Percentiles rank a stretch among this genome's conserved stretches.
phyloP scores from a whole-genome alignment of 2,797 vertebrate genomes.

The Pantherophis vulpinus region DNA sequence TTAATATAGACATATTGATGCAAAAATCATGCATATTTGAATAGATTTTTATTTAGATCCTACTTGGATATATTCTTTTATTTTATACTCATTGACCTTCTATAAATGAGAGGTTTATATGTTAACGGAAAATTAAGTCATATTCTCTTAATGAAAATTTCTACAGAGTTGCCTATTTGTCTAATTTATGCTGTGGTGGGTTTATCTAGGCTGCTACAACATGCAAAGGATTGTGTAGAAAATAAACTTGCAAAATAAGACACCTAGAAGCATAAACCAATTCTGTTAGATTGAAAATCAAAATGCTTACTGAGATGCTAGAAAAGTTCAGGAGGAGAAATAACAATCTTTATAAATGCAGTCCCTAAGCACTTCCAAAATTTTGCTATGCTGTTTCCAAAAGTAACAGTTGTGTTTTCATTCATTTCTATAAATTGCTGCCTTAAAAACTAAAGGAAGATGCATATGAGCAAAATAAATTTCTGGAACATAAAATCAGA shows the following conservation, averaged over 20 bases:
- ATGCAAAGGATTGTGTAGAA: constrained; percentile 58
- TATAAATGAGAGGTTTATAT: background rate
- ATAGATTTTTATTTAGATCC: constrained; percentile 62
- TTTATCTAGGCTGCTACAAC: constrained; percentile 52
- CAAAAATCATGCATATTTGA: constrained; percentile 46
- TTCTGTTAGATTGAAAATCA: constrained; percentile 6
- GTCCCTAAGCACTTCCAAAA: background rate
- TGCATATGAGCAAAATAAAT: constrained; percentile 4
- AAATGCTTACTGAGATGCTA: background rate
- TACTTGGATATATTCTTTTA: constrained; percentile 63
- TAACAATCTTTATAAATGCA: constrained; percentile 10
- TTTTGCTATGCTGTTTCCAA: background rate
- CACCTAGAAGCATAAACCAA: constrained; percentile 38
- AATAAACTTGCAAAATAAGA: constrained; percentile 52
- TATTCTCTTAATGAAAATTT: constrained; percentile 59
- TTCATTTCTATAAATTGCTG: background rate
- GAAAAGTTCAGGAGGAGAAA: background rate
- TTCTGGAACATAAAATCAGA: constrained; percentile 8
- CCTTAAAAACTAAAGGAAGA: constrained; percentile 1
- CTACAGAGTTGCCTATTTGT: constrained; percentile 59
- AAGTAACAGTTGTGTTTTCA: background rate
- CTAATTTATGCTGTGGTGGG: constrained; percentile 70
- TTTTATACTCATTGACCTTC: constrained; percentile 66
- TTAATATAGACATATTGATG: constrained; percentile 55
- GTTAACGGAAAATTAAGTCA: constrained; percentile 38